These are phyloP conservation scores for Achlya flavicornis DNA, from an alignment of 2,888 invertebrate genomes.

Conservation along the genomic window DNA sequence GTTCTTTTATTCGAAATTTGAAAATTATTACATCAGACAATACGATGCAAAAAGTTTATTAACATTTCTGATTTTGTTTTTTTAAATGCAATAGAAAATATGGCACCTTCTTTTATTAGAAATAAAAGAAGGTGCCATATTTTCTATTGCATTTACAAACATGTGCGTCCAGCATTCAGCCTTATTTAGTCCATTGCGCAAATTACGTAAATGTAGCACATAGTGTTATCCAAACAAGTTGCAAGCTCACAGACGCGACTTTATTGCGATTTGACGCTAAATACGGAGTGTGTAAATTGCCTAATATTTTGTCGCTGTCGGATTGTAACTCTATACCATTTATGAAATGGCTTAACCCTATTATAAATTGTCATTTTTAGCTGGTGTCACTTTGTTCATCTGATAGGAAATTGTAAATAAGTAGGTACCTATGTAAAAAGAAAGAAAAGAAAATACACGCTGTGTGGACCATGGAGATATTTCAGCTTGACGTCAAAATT, in stretches of 20 bases:
- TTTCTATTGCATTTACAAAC: background rate
- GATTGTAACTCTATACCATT: background rate
- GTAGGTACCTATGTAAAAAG: no score
- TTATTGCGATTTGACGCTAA: background rate
- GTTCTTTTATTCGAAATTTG: background rate
- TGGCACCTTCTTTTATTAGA: no score
- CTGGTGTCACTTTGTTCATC: background rate
- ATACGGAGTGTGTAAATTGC: background rate
- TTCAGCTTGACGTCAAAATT: no score
- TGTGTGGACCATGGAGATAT: no score
- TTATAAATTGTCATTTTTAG: background rate
- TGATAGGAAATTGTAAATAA: background rate
- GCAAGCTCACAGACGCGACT: background rate
- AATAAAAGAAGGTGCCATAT: no score
- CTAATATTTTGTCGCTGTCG: conserved; percentile 3
- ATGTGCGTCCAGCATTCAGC: background rate
- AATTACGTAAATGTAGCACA: background rate
- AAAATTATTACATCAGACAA: background rate
- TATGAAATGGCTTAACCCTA: background rate
- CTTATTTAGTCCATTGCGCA: background rate
- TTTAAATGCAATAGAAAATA: no score
- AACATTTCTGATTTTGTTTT: no score
- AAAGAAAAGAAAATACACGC: no score
- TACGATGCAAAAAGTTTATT: no score
- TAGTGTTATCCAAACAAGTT: background rate